Evolutionary conservation across 2,888 invertebrate genomes (phyloP), one percentile per base, ranked within the genome.

Genomic region (Andrena camellia): DNA sequence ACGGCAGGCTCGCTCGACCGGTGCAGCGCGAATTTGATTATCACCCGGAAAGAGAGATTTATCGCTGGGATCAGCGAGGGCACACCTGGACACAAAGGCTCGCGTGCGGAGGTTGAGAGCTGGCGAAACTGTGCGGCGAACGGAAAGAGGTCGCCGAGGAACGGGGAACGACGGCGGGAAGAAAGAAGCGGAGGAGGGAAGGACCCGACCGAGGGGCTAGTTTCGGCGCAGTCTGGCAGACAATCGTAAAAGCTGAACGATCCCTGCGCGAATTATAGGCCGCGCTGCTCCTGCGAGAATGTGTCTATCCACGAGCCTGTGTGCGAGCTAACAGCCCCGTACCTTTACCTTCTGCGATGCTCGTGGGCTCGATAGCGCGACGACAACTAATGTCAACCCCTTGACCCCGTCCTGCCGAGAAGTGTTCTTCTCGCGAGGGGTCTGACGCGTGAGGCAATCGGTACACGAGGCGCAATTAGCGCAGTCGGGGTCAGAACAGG

Each of bases 181-280:
- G n/a, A 54, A 42, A 42, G 17, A 42, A 42, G 17, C 42, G 75
- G 60, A 68, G 26, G 35, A 59, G 50, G 35, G 69, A 62, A 70
- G 64, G 50, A 69, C 54, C 86, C 42, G 69, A 59, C 59, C 81
- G 78, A 78, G 81, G 74, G 78, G 82, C 78, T 82, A 77, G 80
- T 80, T 88, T 88, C 84, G 84, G 87, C 86, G 87, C 89, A 89
- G 92, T 91, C 91, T 91, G 91, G 90, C 93, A 93, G 93, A 93
- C 93, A 93, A 93, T 93, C 93, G 93, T 93, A 93, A 93, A 93
- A 93, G 92, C 87, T 90, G 91, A 92, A 93, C 91, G 92, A 93
- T 93, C 92, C 91, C 90, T 87, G 88, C 89, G 92, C 93, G 93
- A 93, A 93, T 93, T 93, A 93, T 92, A 93, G 93, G 91, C 92